A percentile compares a stretch with the other conserved stretches of the same genome.
Conservation (phyloP, 1,140 invertebrate species). For the Zaprionus ornatus region DNA sequence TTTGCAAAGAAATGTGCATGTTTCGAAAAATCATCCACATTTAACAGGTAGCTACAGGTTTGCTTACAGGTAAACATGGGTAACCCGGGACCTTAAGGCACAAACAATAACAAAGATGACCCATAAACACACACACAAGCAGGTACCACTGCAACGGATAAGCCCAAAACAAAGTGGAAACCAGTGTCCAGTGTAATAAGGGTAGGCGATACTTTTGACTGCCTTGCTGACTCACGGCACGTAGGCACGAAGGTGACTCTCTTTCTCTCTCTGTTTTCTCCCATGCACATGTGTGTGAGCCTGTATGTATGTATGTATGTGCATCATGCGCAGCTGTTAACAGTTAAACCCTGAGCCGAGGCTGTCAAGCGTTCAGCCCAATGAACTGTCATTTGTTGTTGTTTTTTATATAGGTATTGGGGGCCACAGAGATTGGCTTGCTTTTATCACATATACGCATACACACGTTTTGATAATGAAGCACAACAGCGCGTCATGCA, state of each 20-base stretch:
- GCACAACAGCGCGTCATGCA: conserved; percentile 38
- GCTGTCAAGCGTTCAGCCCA: conserved; percentile 57
- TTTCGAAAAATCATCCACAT: conserved; percentile 6
- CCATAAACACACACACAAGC: conserved; percentile 13
- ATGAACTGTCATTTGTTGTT: conserved; percentile 70
- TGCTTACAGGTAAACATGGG: conserved; percentile 29
- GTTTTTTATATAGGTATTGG: conserved; percentile 31
- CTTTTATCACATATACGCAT: conserved; percentile 44
- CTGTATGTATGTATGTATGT: conserved; percentile 6
- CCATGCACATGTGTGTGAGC: conserved; percentile 5
- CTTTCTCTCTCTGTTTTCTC: conserved; percentile 9
- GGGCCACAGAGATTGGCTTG: conserved; percentile 34
- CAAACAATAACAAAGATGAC: conserved; percentile 41
- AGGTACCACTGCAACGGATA: conserved; percentile 22
- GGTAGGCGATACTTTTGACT: conserved; percentile 55
- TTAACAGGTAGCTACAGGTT: conserved; percentile 18
- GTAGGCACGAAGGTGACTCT: conserved; percentile 50
- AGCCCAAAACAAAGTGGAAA: conserved; percentile 25
- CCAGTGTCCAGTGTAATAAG: conserved; percentile 39
- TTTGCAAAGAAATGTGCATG: conserved; percentile 10
- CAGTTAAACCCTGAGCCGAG: conserved; percentile 65
- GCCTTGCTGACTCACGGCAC: conserved; percentile 74
- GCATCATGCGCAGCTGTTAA: conserved; percentile 67
- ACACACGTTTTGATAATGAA: conserved; percentile 58
- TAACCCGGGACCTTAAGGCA: conserved; percentile 5